Evolutionary conservation across 2,888 invertebrate genomes (phyloP).

Genomic region (Stenurella melanura): DNA sequence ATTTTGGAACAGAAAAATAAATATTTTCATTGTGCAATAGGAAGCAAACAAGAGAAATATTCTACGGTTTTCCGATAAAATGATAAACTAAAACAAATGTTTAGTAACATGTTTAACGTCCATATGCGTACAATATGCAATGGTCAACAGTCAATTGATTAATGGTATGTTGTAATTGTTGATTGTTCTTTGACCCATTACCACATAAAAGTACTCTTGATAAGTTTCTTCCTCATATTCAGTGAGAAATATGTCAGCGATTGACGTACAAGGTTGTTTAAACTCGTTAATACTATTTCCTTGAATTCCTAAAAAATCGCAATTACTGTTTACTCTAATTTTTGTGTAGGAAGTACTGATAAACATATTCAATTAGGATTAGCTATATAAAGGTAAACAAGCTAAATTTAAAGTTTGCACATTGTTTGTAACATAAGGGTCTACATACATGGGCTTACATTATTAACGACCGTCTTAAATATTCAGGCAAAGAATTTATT

Average conservation of each 20-base stretch:
- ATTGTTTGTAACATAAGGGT: not conserved
- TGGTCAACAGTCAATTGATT: conserved; percentile 42
- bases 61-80: not conserved
- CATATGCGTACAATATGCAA: not conserved
- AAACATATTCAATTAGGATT: conserved; percentile 1
- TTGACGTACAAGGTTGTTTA: conserved; percentile 16
- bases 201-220: conserved; percentile 36
- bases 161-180: conserved; percentile 44
- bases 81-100: not conserved
- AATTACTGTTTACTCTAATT: not conserved
- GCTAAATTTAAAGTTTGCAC: not conserved
- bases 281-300: conserved; percentile 5
- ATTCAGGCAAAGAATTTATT: too few relatives aligned
- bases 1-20: not conserved
- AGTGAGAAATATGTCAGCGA: conserved; percentile 18
- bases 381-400: not conserved
- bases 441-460: not conserved
- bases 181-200: conserved; percentile 49
- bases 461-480: too few relatives aligned
- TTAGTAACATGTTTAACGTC: not conserved
- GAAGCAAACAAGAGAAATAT: not conserved
- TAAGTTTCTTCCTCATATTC: conserved; percentile 26
- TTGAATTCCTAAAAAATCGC: conserved; percentile 4
- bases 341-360: not conserved
- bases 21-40: not conserved